Evolutionary conservation across 1,140 invertebrate species (phyloP).

Genomic region (Hirudo medicinalis): DNA sequence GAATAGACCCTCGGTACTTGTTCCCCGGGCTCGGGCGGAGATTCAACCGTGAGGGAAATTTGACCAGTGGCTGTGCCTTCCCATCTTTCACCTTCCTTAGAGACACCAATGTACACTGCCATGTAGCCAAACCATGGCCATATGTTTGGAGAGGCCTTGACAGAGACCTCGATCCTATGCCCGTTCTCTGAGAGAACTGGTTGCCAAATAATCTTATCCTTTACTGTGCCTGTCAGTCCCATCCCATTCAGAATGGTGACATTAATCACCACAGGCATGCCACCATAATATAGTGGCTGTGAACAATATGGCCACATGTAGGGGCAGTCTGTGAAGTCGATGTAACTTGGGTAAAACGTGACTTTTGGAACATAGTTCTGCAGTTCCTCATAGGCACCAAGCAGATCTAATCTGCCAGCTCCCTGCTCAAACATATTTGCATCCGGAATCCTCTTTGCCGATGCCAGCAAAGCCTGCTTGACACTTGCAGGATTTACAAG

Average conservation of each 20-base stretch:
- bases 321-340: constrained; percentile 81
- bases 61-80: constrained; percentile 69
- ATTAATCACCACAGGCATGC: constrained; percentile 76
- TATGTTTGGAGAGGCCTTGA: constrained; percentile 61
- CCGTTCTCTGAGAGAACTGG: constrained; percentile 67
- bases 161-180: constrained; percentile 35
- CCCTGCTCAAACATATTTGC: constrained; percentile 96
- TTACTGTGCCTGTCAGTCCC: constrained; percentile 66
- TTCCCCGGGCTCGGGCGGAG: constrained; percentile 54
- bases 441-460: constrained; percentile 64
- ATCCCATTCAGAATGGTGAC: constrained; percentile 47
- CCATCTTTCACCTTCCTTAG: constrained; percentile 54
- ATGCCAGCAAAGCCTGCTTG: constrained; percentile 81
- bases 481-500: constrained; percentile 80
- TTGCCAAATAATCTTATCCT: constrained; percentile 57
- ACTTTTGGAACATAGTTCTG: constrained; percentile 69
- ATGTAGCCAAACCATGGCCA: constrained; percentile 97
- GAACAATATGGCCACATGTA: constrained; percentile 98
- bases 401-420: constrained; percentile 70
- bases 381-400: constrained; percentile 67
- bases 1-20: constrained; percentile 50
- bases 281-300: constrained; percentile 76
- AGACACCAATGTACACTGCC: constrained; percentile 59
- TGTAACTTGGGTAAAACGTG: constrained; percentile 51
- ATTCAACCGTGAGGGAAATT: constrained; percentile 69